Base-by-base conservation (phyloP, 2,888 invertebrate species). In the Cyclophora albipunctata region DNA sequence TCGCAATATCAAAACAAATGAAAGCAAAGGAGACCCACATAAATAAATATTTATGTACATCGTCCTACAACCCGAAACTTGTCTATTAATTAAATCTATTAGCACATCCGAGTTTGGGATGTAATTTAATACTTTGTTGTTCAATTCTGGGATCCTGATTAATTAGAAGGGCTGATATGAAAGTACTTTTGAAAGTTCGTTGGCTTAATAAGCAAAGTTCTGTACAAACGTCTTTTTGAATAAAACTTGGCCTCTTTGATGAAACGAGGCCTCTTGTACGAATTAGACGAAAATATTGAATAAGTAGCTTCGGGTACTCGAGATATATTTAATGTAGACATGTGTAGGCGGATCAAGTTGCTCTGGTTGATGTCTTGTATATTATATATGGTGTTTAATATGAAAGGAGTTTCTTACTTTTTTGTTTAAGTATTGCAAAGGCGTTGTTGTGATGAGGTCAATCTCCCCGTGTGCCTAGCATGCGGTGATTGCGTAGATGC, bases 91-190 rank as follows among this genome's bases (percentile, higher is more conserved):
- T 78, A 81, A 73, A 58, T 64, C 67, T 74, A 75, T 73, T 72
- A 71, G 70, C 69, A 69, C 64, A 68, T 71, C 66, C 59, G 59
- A 67, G 65, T 69, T 70, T 67, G 59, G 62, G 64, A 62, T 66
- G 78, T 78, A 83, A 81, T 76, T 81, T 75, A 71, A 78, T 81
- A 80, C 78, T 81, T 80, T 81, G 82, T 81, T 79, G 74, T 81
- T 78, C 71, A 73, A 76, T 81, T 78, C 66, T 59, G 59, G 67
- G 67, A 70, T 71, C 67, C 77, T 82, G 80, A 85, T 82, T 85
- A 85, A 87, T 86, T 85, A 85, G 81, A 72, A 75, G 72, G 76
- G 72, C 69, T 78, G 73, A 80, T 84, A 82, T 84, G 81, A 77
- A 79, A 76, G 81, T 77, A 79, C 71, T 74, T 74, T 65, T 59